These are phyloP conservation scores for Colinus virginianus DNA, from an alignment of 2,113 vertebrate genomes.

Conservation along the genomic window DNA sequence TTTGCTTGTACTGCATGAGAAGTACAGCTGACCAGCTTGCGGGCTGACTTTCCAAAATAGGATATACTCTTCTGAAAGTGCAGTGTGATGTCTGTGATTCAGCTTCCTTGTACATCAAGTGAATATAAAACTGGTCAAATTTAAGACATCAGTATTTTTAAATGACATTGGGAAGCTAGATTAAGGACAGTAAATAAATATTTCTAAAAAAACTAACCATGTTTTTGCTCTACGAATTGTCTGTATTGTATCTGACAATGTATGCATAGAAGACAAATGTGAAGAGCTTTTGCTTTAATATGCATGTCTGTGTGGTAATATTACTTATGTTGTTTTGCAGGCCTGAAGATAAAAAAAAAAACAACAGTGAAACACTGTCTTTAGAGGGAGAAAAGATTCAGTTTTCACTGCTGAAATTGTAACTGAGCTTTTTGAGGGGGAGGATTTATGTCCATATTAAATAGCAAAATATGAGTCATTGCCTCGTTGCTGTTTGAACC, in stretches of 20 bases:
- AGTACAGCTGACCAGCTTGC: neutral
- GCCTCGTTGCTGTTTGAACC: conserved; percentile 32
- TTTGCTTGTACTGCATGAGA: neutral
- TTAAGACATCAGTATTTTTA: neutral
- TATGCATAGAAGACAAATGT: neutral
- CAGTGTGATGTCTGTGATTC: neutral
- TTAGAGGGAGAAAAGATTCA: conserved; percentile 42
- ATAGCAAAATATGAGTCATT: conserved; percentile 68
- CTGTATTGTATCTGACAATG: conserved; percentile 28
- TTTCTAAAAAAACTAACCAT: neutral
- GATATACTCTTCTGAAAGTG: neutral
- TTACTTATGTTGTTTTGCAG: neutral
- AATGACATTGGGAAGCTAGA: neutral
- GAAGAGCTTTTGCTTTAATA: conserved; percentile 5
- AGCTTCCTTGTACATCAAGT: neutral
- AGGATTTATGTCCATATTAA: conserved; percentile 67
- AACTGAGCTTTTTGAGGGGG: conserved; percentile 60
- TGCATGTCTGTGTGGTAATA: neutral
- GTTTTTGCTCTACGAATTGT: neutral
- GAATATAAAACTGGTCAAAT: neutral
- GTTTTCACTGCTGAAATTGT: conserved; percentile 58
- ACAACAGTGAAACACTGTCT: conserved; percentile 35
- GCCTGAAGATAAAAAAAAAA: neutral
- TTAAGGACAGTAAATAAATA: neutral
- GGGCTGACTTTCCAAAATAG: neutral